Conservation (phyloP, 2,888 invertebrate species). For the Hipparchia sbordonii region DNA sequence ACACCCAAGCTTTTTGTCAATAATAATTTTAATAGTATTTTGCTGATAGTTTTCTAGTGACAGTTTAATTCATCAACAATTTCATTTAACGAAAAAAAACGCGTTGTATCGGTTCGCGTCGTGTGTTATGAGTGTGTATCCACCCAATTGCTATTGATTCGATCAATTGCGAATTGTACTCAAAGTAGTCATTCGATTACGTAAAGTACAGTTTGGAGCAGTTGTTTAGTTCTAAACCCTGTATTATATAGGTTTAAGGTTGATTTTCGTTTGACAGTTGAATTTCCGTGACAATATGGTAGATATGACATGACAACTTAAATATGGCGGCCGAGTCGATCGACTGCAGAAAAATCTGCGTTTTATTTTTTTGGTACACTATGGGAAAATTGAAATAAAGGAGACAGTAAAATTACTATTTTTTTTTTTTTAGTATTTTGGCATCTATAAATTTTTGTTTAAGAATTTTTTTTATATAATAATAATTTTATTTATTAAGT, state of each 20-base stretch:
- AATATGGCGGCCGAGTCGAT: slow-evolving; percentile 36
- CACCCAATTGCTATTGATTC: slow-evolving; percentile 11
- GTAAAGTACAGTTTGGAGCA: slow-evolving; percentile 54
- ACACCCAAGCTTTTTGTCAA: too few species aligned
- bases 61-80: neutral
- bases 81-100: neutral
- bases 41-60: too few species aligned
- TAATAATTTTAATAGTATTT: too few species aligned
- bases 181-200: slow-evolving; percentile 55
- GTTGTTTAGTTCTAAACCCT: slow-evolving; percentile 48
- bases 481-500: too few species aligned
- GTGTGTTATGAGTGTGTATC: neutral
- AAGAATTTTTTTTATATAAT: too few species aligned
- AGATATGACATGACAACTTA: slow-evolving; percentile 12
- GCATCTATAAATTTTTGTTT: too few species aligned
- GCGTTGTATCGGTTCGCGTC: neutral
- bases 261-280: slow-evolving; percentile 45
- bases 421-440: neutral
- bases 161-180: slow-evolving; percentile 65
- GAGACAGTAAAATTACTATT: neutral
- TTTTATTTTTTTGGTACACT: neutral
- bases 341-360: slow-evolving; percentile 20
- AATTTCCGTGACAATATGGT: slow-evolving; percentile 30
- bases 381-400: neutral
- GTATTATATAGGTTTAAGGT: slow-evolving; percentile 68